These are phyloP conservation scores for Gorsachius goisagi DNA, from an alignment of 2,113 vertebrate species.

Conservation along the genomic window DNA sequence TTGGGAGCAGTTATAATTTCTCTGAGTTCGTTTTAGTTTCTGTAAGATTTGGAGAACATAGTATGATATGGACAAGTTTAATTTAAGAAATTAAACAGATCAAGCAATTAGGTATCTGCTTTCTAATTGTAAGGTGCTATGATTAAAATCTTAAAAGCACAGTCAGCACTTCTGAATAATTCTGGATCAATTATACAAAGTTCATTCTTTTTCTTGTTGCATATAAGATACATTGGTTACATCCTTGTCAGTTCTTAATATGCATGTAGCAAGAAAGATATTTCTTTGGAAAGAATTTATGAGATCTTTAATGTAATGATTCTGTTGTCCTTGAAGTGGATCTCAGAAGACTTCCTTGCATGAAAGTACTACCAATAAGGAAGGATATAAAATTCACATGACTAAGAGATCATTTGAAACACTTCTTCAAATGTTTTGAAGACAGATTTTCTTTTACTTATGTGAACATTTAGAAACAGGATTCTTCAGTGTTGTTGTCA, in stretches of 20 bases:
- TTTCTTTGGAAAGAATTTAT: not conserved
- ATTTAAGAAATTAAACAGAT: not conserved
- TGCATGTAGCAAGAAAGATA: not conserved
- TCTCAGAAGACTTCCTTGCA: not conserved
- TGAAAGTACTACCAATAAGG: not conserved
- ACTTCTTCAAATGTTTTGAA: not conserved
- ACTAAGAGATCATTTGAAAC: not conserved
- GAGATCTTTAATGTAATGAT: not conserved
- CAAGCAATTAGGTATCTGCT: not conserved
- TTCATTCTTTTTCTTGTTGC: not conserved
- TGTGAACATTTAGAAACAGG: not conserved
- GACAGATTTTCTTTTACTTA: not conserved
- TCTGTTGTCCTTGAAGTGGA: not conserved
- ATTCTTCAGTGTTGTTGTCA: not conserved
- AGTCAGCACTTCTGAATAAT: not conserved
- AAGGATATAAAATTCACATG: not conserved
- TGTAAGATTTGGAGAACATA: not conserved
- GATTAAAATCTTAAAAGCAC: not conserved
- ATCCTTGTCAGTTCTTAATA: not conserved
- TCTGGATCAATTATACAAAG: not conserved
- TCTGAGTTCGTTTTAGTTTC: not conserved
- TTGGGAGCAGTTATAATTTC: not conserved
- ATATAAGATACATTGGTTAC: not conserved
- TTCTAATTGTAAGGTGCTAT: not conserved
- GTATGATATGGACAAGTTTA: not conserved